These are phyloP conservation scores for Hydractinia symbiolongicarpus DNA, from an alignment of 30 jellyfish, hydroid and myxozoan genomes.

Conservation along the genomic window DNA sequence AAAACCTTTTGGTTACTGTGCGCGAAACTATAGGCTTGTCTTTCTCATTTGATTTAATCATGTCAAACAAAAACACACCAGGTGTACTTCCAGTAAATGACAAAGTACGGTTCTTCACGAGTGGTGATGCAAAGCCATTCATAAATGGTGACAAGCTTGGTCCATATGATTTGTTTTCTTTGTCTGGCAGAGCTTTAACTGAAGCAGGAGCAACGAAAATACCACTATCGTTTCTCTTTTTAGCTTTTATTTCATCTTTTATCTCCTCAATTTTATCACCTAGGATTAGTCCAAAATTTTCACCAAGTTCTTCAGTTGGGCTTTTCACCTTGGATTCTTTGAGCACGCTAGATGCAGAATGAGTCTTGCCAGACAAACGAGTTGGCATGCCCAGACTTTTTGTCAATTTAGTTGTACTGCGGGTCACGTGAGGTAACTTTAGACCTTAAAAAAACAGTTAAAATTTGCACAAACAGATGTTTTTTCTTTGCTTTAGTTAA, in stretches of 20 bases:
- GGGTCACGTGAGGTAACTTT: neutral
- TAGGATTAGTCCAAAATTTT: constrained; percentile 9
- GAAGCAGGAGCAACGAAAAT: neutral
- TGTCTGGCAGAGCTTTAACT: neutral
- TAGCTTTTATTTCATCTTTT: neutral
- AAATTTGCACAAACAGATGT: neutral
- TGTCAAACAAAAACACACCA: no score
- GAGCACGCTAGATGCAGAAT: constrained; percentile 22
- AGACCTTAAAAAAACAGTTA: neutral
- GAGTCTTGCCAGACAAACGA: constrained; percentile 11
- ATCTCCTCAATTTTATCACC: constrained; percentile 1
- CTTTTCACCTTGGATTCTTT: constrained; percentile 26
- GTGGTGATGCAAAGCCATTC: constrained; percentile 4
- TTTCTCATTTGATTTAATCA: no score
- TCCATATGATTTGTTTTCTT: constrained; percentile 16
- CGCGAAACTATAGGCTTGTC: no score
- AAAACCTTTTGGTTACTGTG: no score
- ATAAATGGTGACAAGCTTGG: constrained; percentile 38
- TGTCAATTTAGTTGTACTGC: constrained; percentile 11
- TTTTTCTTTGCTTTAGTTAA: no score
- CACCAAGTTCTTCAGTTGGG: constrained; percentile 13
- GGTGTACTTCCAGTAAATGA: no score
- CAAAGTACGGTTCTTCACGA: neutral
- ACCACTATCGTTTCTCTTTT: neutral
- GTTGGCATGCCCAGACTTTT: constrained; percentile 23